Evolutionary conservation across 2,113 vertebrate genomes (phyloP).

Genomic region (Rhombomys opimus): DNA sequence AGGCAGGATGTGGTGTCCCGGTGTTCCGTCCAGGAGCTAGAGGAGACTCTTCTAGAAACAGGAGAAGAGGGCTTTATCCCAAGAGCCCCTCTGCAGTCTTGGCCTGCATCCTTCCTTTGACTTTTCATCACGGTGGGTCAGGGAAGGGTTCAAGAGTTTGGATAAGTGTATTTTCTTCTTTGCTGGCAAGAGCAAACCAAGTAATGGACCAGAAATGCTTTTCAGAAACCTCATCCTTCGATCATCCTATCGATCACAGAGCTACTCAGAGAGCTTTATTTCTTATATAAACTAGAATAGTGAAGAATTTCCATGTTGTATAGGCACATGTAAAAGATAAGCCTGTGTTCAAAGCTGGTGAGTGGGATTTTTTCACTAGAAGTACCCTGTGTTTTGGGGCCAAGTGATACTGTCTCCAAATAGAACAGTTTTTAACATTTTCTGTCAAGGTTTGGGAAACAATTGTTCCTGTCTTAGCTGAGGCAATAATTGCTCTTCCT

Average conservation of each 20-base stretch:
- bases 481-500: conserved; percentile 35
- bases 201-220: conserved; percentile 72
- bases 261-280: conserved; percentile 61
- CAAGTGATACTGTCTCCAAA: conserved; percentile 66
- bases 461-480: conserved; percentile 21
- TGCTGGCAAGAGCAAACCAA: conserved; percentile 64
- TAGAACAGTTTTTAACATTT: conserved; percentile 75
- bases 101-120: conserved; percentile 37
- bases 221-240: conserved; percentile 64
- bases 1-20: background rate
- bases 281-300: conserved; percentile 57
- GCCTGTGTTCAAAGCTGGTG: conserved; percentile 49
- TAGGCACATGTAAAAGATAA: conserved; percentile 64
- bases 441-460: conserved; percentile 58
- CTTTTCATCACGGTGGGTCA: conserved; percentile 1
- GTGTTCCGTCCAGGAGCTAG: background rate
- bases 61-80: conserved; percentile 5
- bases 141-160: conserved; percentile 40
- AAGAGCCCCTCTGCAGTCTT: conserved; percentile 31
- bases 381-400: conserved; percentile 67
- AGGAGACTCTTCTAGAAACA: conserved; percentile 15
- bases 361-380: conserved; percentile 75
- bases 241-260: conserved; percentile 61
- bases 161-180: conserved; percentile 60
- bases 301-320: conserved; percentile 56